Base-by-base conservation (phyloP, 2,113 vertebrate genomes). In the Ciconia boyciana region DNA sequence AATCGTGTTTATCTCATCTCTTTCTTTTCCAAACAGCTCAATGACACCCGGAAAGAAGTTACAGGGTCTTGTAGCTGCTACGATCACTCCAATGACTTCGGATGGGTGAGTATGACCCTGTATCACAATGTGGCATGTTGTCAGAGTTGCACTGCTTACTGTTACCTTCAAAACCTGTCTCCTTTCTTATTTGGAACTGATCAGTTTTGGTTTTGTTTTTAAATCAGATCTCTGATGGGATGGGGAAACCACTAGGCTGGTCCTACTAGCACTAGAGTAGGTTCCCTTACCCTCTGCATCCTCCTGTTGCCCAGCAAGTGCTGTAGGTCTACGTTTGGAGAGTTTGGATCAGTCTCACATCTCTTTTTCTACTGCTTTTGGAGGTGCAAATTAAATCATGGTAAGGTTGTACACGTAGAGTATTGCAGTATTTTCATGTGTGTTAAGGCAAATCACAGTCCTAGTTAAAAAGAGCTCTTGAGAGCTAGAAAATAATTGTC, bases 1-100 rank as follows among this genome's bases (percentile, higher is more conserved):
- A 36, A 92, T 80, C 3, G 4, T 20, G 24, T 46, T 49, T 48
- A 5, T 83, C 20, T 88, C 70, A 39, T 39, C 39, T 39, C 39
- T 94, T 72, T 48, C 49, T 66, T 44, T 34, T 16, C 65, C 46
- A 44, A 48, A 71, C 79, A 96, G 96, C 49, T 82, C 91, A 13
- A 98, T 98, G 98, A 94, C 94, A 60, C 72, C 90, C 13, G 10
- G 46, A 7, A 97, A 97, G 94, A 99, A 97, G 64, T 92, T 99
- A 39, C 97, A 94, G 22, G 99, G 99, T 51, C 98, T 99, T 13
- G 97, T 99, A 49, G 99, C 99, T 51, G 99, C 99, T 32, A 98
- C 99, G 7, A 96, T 99, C 90, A 99, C 99, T 20, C 99, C 99
- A 2, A 98, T 99, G 95, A 99, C 98, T 13, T 39, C 97, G 12